Conservation (phyloP, 2,888 invertebrate species). For the Anticlea derivata region DNA sequence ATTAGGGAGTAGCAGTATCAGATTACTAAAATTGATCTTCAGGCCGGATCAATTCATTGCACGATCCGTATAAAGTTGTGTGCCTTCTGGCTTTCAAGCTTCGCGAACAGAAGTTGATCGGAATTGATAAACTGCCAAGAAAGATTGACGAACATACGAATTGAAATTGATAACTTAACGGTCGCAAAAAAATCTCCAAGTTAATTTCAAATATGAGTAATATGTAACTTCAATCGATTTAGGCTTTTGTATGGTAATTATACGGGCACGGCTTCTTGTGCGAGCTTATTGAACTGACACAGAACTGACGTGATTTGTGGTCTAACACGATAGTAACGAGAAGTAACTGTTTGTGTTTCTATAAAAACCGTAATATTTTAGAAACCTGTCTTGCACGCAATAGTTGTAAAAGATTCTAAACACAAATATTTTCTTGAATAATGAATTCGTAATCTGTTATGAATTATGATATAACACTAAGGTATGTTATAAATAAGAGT, state of each 20-base stretch:
- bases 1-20: too few relatives aligned
- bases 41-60: neutral
- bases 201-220: conserved; percentile 3
- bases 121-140: neutral
- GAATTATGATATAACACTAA: conserved; percentile 7
- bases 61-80: neutral
- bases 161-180: neutral
- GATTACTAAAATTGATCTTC: too few relatives aligned
- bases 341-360: too few relatives aligned
- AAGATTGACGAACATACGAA: neutral
- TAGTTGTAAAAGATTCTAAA: neutral
- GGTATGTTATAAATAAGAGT: conserved; percentile 41
- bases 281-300: conserved; percentile 21
- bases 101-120: neutral
- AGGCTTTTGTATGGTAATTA: conserved; percentile 24
- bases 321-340: too few relatives aligned
- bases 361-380: too few relatives aligned
- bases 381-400: too few relatives aligned
- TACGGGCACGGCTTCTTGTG: conserved; percentile 14
- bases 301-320: conserved; percentile 3
- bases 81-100: too few relatives aligned
- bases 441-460: conserved; percentile 4
- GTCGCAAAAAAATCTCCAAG: conserved; percentile 1
- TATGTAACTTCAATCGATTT: conserved; percentile 1
- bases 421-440: neutral